A percentile compares a stretch with the other conserved stretches of the same genome.
Evolutionary conservation across 2,797 vertebrate genomes (phyloP).

Genomic region (Periophthalmus magnuspinnatus): DNA sequence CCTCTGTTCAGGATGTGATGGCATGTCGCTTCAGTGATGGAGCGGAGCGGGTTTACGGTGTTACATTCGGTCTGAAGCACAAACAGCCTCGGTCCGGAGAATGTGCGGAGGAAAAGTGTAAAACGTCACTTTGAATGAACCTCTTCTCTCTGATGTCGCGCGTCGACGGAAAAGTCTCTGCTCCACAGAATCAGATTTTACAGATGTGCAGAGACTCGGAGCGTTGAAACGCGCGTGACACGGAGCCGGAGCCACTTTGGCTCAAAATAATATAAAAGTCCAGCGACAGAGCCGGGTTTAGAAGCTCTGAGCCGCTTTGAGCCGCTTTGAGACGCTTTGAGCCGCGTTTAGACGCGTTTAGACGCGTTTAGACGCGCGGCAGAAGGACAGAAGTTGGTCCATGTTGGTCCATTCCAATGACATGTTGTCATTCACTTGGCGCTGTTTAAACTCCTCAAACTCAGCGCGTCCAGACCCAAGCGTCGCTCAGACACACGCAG

Average conservation of each 20-base stretch:
- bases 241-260: constrained; percentile 11
- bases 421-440: constrained; percentile 80
- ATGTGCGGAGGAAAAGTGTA: constrained; percentile 21
- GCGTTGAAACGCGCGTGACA: constrained; percentile 21
- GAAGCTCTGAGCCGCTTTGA: no score
- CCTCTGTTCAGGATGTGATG: constrained; percentile 65
- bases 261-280: constrained; percentile 20
- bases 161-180: constrained; percentile 36
- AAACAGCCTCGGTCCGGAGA: constrained; percentile 52
- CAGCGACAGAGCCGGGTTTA: constrained; percentile 21
- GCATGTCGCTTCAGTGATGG: constrained; percentile 64
- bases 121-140: constrained; percentile 45
- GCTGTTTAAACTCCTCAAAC: constrained; percentile 65
- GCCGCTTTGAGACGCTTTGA: no score
- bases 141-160: constrained; percentile 34
- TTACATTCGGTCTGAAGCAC: constrained; percentile 39
- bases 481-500: constrained; percentile 4
- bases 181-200: constrained; percentile 9
- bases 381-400: constrained; percentile 77
- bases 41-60: constrained; percentile 45
- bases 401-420: constrained; percentile 74
- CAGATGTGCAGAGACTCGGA: constrained; percentile 27
- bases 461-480: constrained; percentile 27
- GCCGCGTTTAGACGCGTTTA: constrained; percentile 29
- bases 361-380: constrained; percentile 56